Base-by-base conservation (phyloP, 2,888 invertebrate species). In the Chrysodeixis includens region DNA sequence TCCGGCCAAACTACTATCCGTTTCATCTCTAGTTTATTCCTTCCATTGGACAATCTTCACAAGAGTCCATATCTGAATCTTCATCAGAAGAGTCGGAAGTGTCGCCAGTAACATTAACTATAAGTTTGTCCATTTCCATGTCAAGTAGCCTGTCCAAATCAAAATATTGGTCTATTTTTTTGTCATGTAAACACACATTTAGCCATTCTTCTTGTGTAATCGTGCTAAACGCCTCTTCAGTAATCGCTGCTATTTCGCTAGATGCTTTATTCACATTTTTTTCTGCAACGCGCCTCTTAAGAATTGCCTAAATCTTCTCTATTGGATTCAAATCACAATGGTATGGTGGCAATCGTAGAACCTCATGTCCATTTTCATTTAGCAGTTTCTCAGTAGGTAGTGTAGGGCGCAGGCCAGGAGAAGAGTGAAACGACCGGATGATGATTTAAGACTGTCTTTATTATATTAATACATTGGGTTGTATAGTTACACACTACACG, bases 91-190 rank as follows among this genome's bases (percentile, higher is more conserved):
- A 53, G 5, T 30, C 30, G 16, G 30, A n/a, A n/a, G 12, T n/a
- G n/a, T n/a, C 53, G 12, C 26, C 53, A 10, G 53, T 16, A 53
- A 30, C 30, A 30, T 53, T 30, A 3, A 53, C 30, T 16, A 53
- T 53, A 53, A 53, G 16, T 53, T 53, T 30, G n/a, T 53, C 53
- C 30, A 53, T 30, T 53, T 53, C 53, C 3, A 30, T 30, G 16
- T 53, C 53, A 6, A 30, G 30, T 30, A 53, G 53, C 30, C 30
- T 30, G 53, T 53, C 53, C 7, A 6, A 53, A 12, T 55, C 35
- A 18, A 18, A 55, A 35, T 55, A 55, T 20, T 55, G 7, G 1
- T 55, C 55, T 18, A 55, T 32, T 55, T 55, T 55, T 35, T 55
- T 14, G 4, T 35, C 55, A 55, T 55, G 55, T 30, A n/a, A 7